phyloP scores from a whole-genome alignment of 2,888 invertebrate genomes.

The Amphipoea lucens region DNA sequence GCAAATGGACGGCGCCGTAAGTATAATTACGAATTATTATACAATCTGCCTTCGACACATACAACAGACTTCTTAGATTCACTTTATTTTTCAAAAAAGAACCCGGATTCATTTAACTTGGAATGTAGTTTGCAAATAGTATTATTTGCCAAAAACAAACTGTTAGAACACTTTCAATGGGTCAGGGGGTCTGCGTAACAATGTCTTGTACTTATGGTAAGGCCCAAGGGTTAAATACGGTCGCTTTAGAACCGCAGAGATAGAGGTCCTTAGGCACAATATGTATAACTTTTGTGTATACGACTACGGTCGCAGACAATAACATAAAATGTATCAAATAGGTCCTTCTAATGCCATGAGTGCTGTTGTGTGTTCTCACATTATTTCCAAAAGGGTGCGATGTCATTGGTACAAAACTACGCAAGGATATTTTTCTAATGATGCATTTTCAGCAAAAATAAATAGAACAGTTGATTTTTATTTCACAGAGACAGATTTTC shows the following conservation, averaged over 20 bases:
- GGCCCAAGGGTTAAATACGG: constrained; percentile 47
- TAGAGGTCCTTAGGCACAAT: constrained; percentile 22
- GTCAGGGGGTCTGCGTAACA: constrained; percentile 13
- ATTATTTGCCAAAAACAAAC: constrained; percentile 20
- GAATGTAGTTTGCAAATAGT: too few relatives aligned
- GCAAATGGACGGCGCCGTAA: too few relatives aligned
- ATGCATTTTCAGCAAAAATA: not conserved
- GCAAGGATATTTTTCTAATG: not conserved
- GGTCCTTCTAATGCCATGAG: constrained; percentile 14
- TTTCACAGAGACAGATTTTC: not conserved
- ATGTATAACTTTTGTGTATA: constrained; percentile 7
- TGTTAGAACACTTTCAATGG: not conserved
- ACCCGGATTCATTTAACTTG: too few relatives aligned
- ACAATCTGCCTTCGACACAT: not conserved
- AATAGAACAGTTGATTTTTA: not conserved
- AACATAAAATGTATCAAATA: constrained; percentile 24
- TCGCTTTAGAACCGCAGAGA: constrained; percentile 37
- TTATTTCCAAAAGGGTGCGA: not conserved
- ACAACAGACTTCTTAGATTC: not conserved
- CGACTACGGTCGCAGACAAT: not conserved
- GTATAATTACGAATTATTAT: too few relatives aligned
- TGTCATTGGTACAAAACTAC: not conserved
- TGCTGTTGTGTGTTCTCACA: not conserved
- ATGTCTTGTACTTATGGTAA: constrained; percentile 21
- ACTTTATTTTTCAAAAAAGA: not conserved